Percentiles rank a stretch among this genome's conserved stretches.
Evolutionary conservation across 2,113 vertebrate genomes (phyloP).

Genomic region (Platycercus adscitus): DNA sequence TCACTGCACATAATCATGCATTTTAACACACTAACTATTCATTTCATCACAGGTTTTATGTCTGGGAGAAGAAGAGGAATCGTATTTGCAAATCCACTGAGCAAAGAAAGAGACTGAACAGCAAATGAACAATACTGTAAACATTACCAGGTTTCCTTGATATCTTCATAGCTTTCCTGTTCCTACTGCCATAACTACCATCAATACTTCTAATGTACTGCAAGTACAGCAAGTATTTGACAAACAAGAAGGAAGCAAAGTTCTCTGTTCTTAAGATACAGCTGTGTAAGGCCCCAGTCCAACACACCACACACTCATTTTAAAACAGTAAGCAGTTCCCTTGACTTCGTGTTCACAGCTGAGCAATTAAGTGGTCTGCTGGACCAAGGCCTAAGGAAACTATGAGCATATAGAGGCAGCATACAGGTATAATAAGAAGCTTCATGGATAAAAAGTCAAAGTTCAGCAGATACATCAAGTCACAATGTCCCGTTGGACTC

Average conservation of each 20-base stretch:
- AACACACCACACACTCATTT: background rate
- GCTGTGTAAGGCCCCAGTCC: background rate
- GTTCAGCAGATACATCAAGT: background rate
- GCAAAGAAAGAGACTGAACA: slow-evolving; percentile 50
- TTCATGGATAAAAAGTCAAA: background rate
- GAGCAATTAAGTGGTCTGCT: slow-evolving; percentile 7
- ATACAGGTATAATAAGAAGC: background rate
- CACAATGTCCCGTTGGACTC: background rate
- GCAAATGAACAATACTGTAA: slow-evolving; percentile 45
- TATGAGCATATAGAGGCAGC: background rate
- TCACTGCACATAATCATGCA: background rate
- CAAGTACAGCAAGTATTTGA: background rate
- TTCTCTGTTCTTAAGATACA: background rate
- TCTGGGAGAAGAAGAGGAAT: slow-evolving; percentile 46
- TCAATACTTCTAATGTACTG: background rate
- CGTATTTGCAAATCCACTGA: slow-evolving; percentile 49
- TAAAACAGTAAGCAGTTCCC: background rate
- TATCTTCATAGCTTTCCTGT: background rate
- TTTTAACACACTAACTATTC: slow-evolving; percentile 63
- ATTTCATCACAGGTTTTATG: slow-evolving; percentile 28
- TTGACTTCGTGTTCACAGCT: background rate
- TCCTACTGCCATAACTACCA: background rate
- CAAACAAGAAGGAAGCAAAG: background rate
- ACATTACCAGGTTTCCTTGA: background rate
- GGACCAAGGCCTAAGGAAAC: slow-evolving; percentile 2